phyloP scores from a whole-genome alignment of 2,888 invertebrate species.

The Amphimallon solstitiale region DNA sequence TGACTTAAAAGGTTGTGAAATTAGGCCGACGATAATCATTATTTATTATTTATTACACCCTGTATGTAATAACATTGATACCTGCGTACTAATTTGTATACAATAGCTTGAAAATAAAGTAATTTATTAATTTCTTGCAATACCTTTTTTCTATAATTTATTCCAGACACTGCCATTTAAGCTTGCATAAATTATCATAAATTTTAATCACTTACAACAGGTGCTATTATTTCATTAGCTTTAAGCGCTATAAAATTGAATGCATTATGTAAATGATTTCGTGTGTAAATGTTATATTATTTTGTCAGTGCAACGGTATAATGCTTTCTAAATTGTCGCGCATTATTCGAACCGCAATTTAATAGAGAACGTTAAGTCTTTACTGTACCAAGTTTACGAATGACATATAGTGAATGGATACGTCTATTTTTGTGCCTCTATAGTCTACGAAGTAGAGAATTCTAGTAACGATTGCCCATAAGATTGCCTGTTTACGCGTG shows the following conservation, averaged over 20 bases:
- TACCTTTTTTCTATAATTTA: neutral
- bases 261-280: slow-evolving; percentile 3
- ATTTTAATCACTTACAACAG: neutral
- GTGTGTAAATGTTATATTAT: neutral
- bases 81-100: too few species aligned
- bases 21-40: too few species aligned
- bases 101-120: too few species aligned
- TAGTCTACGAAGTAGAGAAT: neutral
- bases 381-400: neutral
- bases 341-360: neutral
- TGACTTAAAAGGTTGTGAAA: too few species aligned
- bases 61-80: too few species aligned
- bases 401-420: slow-evolving; percentile 13
- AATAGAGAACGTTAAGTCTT: slow-evolving; percentile 6
- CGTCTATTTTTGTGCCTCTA: slow-evolving; percentile 8
- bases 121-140: too few species aligned
- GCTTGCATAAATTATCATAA: slow-evolving; percentile 6
- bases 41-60: too few species aligned
- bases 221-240: slow-evolving; percentile 2
- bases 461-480: slow-evolving; percentile 14
- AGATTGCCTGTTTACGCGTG: slow-evolving; percentile 23
- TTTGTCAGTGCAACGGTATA: slow-evolving; percentile 1
- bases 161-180: neutral
- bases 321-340: neutral
- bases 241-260: neutral